Base-by-base conservation (phyloP, 2,888 invertebrate genomes). In the Diogma glabrata region DNA sequence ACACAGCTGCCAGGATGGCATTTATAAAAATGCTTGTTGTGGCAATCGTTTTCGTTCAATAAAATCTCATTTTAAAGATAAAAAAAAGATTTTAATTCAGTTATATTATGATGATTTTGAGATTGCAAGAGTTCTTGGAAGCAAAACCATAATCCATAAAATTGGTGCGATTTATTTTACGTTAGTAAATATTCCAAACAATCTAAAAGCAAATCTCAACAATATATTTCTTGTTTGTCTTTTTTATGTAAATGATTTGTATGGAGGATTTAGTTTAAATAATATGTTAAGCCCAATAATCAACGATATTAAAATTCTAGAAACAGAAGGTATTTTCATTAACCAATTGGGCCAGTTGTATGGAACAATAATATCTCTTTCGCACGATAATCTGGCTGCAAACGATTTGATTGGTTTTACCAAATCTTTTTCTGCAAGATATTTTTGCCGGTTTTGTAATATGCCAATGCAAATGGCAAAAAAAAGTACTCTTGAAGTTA, bases 301-400 rank as follows among this genome's bases (percentile, higher is more conserved):
- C 17, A 20, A 47, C 3, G 47, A 30, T 19, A 47, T 30, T 17
- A 47, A 30, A n/a, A 3, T 5, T 4, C 19, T 47, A n/a, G 40
- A 40, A n/a, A 7, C 22, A 19, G 40, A 40, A 10, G 3, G 40
- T 20, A 40, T 40, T 19, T 12, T 19, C 5, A 22, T 40, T 20
- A 22, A 40, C 19, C 19, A 40, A 1, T 6, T 45, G 5, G 45
- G 45, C 7, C 23, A 22, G 17, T 16, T 28, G 28, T 17, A 47
- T 28, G 26, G 47, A 9, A 28, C 19, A 17, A 17, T 30, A 47
- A 30, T 47, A 47, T 47, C 47, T 19, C 28, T 47, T 17, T 17
- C 30, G 9, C 30, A 47, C 28, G 47, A 47, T 47, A 47, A 47
- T 19, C 47, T 47, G 16, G 46, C 46, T 14, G 47, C 30, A 28